Evolutionary conservation across 2,797 vertebrate species (phyloP), one percentile per base, ranked within the genome.

Genomic region (Coreius guichenoti): DNA sequence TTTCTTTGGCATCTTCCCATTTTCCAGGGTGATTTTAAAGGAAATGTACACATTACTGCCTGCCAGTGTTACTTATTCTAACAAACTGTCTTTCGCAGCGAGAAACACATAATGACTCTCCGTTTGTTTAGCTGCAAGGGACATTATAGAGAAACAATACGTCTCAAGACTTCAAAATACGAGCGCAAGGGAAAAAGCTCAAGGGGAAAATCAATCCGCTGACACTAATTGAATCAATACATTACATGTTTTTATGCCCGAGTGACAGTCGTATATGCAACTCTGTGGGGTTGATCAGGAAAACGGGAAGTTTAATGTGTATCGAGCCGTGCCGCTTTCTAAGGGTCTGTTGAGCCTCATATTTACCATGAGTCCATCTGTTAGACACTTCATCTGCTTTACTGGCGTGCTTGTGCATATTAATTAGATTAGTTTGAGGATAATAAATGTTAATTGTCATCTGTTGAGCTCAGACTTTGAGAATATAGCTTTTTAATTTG

Each of bases 121-220:
- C 33, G 39, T 69, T 84, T 56, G 82, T 70, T 49, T 78, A n/a
- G 82, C 82, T 84, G 33, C 26, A 1, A 78, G 82, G 49, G 82
- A 84, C 47, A 21, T 68, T 58, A 68, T 45, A 45, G n/a, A 84
- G 63, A 78, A 70, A 84, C 63, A 17, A 78, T 54, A 69, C 8
- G 36, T 78, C 63, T 78, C 51, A 4, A 69, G 12, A 58, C 23
- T 65, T 70, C 63, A 69, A 78, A 84, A 78, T 84, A 69, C 58
- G 74, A 84, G 51, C 13, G 4, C 7, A 5, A 23, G 72, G 23
- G 63, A 29, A 84, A 31, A 77, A 77, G 74, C 82, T 45, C 63
- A 70, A 43, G 82, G 74, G n/a, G 70, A 47, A 84, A 84, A 84
- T 70, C 82, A 84, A 84, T 84, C 78, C 47, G 6, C 36, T 33